Evolutionary conservation across 2,113 vertebrate species (phyloP).

Genomic region (Andinoacara biseriatus): DNA sequence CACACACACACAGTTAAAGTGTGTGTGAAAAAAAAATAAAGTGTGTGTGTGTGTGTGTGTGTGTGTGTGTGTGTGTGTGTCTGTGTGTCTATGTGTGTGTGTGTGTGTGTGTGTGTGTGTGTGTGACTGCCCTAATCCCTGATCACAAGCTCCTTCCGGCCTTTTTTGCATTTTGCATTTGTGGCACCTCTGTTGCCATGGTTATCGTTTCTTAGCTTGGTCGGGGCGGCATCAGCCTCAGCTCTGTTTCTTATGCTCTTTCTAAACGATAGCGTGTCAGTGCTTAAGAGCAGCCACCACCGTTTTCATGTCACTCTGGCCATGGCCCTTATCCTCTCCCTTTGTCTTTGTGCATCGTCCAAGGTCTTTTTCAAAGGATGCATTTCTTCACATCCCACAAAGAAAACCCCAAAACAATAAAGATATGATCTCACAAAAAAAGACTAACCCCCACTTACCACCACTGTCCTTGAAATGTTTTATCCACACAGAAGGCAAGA

Average conservation of each 20-base stretch:
- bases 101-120: neutral
- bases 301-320: neutral
- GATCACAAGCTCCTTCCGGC: conserved; percentile 1
- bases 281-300: neutral
- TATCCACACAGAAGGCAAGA: conserved; percentile 41
- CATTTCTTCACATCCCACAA: conserved; percentile 14
- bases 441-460: conserved; percentile 23
- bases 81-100: neutral
- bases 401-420: conserved; percentile 24
- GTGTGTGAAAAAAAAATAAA: too few relatives aligned
- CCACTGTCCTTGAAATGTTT: conserved; percentile 28
- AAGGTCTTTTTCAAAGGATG: conserved; percentile 23
- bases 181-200: conserved; percentile 70
- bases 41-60: too few relatives aligned
- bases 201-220: conserved; percentile 57
- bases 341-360: conserved; percentile 19
- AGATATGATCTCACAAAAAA: conserved; percentile 31
- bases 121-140: conserved; percentile 1
- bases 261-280: neutral
- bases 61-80: neutral
- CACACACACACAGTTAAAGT: neutral
- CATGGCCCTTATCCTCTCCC: neutral
- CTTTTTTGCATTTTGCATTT: conserved; percentile 1
- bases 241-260: neutral
- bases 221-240: neutral